Percentiles rank a stretch among this genome's conserved stretches.
Evolutionary conservation across 53 echinoderm and acorn worm genomes (phyloP).

Genomic region (Paracentrotus lividus): DNA sequence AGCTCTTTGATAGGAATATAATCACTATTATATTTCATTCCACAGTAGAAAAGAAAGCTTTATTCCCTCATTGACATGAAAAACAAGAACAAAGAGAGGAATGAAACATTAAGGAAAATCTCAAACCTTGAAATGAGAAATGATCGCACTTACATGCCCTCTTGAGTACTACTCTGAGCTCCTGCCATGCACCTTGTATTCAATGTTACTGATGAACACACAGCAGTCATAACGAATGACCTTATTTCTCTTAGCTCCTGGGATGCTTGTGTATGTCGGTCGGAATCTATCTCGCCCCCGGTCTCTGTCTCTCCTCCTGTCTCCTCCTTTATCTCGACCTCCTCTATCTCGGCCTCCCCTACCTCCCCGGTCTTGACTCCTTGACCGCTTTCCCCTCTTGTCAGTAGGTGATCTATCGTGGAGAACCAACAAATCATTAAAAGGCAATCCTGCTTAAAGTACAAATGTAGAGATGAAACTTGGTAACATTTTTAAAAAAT

Average conservation of each 20-base stretch:
- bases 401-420: conserved; percentile 65
- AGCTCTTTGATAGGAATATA: too few species aligned
- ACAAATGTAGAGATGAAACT: too few species aligned
- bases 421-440: too few species aligned
- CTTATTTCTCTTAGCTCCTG: conserved; percentile 64
- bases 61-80: too few species aligned
- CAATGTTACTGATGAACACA: conserved; percentile 97
- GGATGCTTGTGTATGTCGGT: conserved; percentile 65
- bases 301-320: conserved; percentile 39
- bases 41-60: too few species aligned
- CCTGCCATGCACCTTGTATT: conserved; percentile 94
- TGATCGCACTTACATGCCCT: conserved; percentile 81
- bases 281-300: conserved; percentile 53
- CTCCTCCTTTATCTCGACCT: conserved; percentile 63
- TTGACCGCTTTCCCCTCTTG: conserved; percentile 61
- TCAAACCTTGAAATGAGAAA: too few species aligned
- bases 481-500: too few species aligned
- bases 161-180: conserved; percentile 86
- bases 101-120: too few species aligned
- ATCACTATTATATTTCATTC: too few species aligned
- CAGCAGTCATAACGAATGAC: conserved; percentile 79
- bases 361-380: conserved; percentile 34
- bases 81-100: too few species aligned
- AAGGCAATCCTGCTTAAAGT: too few species aligned
- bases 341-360: conserved; percentile 60